phyloP scores from a whole-genome alignment of 1,140 invertebrate species.

The Mamestra configurata region DNA sequence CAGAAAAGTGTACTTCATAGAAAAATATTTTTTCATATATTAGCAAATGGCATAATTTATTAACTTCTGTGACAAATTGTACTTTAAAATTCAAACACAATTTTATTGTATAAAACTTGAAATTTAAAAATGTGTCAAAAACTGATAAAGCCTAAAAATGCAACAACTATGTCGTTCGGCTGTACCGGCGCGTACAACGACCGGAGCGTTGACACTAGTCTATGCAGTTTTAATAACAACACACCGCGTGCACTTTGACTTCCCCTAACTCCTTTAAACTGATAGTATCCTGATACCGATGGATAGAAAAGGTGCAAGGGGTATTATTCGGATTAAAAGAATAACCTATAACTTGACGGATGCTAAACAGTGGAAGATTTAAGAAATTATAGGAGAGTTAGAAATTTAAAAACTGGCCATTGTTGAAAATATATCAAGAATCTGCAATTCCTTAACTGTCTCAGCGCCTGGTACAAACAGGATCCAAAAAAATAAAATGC shows the following conservation, averaged over 20 bases:
- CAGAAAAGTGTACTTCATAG: too few species aligned
- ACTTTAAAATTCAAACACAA: too few species aligned
- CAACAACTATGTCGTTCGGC: background rate
- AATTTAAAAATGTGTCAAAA: background rate
- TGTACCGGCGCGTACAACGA: constrained; percentile 53
- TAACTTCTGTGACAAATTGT: too few species aligned
- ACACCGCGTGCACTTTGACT: background rate
- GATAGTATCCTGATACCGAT: background rate
- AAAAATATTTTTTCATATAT: too few species aligned
- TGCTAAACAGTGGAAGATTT: too few species aligned
- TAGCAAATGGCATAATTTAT: too few species aligned
- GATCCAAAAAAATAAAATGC: constrained; percentile 21
- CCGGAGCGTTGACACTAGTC: constrained; percentile 55
- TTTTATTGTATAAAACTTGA: background rate
- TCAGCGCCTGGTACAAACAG: too few species aligned
- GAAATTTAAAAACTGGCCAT: background rate
- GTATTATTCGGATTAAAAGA: background rate
- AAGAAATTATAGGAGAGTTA: too few species aligned
- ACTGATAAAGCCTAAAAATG: background rate
- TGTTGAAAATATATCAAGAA: background rate
- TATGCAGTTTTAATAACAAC: constrained; percentile 62
- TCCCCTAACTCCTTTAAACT: background rate
- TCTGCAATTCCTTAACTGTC: background rate
- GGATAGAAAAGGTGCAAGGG: too few species aligned
- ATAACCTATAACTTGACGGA: background rate